Evolutionary conservation across 2,113 vertebrate species (phyloP), one percentile per base, ranked within the genome.

Genomic region (Colinus virginianus): DNA sequence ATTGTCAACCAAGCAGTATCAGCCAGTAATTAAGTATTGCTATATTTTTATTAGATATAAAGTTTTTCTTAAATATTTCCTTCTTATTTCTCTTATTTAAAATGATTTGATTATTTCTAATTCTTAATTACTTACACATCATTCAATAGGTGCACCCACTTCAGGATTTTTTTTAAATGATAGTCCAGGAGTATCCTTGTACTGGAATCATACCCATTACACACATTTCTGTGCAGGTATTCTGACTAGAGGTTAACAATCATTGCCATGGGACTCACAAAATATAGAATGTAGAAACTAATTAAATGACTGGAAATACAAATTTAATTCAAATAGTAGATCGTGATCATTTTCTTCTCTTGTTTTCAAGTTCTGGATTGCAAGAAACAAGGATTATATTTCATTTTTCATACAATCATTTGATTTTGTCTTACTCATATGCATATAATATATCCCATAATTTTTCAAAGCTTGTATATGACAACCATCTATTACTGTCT

Each of bases 401-500:
- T 84, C 6, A 13, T 88, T 80, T 84, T 84, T 43, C 16, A 38
- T 51, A 49, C 84, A 93, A 80, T 87, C 70, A 78, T 90, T 59
- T 94, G n/a, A 81, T 78, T 94, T 66, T 21, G n/a, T 40, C 26
- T 77, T 62, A 46, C 48, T 87, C 16, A 4, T 62, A 61, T 61
- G 4, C 49, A 79, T 91, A 23, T 10, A 88, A 30, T 4, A 63
- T 34, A 93, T 90, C 32, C 20, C 69, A 3, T 64, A 56, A 62
- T 93, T 94, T 96, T 96, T 96, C 62, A 64, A 59, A 71, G 14
- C 21, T 11, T 75, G 14, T 74, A 82, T 85, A 80, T 92, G 90
- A 38, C 45, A 94, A 79, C 61, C 58, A 84, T 19, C 26, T 53
- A 53, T 53, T 53, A 53, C 86, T 56, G 92, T 96, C 45, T 75